Evolutionary conservation across 64 coral and sea anemone species (phyloP).

Genomic region (Dendronephthya gigantea): DNA sequence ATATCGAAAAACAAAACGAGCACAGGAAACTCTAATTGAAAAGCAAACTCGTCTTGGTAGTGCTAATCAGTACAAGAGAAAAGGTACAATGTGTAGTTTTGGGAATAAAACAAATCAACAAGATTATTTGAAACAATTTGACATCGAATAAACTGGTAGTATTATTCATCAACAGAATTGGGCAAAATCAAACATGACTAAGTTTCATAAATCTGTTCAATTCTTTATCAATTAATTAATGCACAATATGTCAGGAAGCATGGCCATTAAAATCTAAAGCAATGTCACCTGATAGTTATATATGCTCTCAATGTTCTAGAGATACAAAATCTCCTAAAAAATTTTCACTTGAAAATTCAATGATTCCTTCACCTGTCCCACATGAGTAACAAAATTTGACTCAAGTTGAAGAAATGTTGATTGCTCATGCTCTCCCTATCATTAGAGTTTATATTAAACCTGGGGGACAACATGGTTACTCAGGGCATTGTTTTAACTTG

Average conservation of each 20-base stretch:
- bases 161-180: not conserved
- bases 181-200: not conserved
- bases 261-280: slow-evolving; percentile 8
- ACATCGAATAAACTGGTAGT: not conserved
- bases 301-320: not conserved
- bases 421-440: not conserved
- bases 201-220: not conserved
- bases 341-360: slow-evolving; percentile 9
- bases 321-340: not conserved
- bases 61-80: not conserved
- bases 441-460: too few relatives aligned
- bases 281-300: not conserved
- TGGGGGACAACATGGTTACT: not conserved
- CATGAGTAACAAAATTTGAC: not conserved
- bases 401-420: slow-evolving; percentile 15
- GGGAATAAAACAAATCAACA: not conserved
- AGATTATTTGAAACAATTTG: not conserved
- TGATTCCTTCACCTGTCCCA: not conserved
- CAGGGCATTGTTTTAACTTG: slow-evolving; percentile 7
- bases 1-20: not conserved
- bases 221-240: not conserved
- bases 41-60: not conserved
- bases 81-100: too few relatives aligned
- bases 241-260: slow-evolving; percentile 4
- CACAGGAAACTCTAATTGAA: not conserved